A percentile compares a stretch with the other conserved stretches of the same genome.
phyloP scores from a whole-genome alignment of 2,888 invertebrate genomes.

The Chalcis sispes region DNA sequence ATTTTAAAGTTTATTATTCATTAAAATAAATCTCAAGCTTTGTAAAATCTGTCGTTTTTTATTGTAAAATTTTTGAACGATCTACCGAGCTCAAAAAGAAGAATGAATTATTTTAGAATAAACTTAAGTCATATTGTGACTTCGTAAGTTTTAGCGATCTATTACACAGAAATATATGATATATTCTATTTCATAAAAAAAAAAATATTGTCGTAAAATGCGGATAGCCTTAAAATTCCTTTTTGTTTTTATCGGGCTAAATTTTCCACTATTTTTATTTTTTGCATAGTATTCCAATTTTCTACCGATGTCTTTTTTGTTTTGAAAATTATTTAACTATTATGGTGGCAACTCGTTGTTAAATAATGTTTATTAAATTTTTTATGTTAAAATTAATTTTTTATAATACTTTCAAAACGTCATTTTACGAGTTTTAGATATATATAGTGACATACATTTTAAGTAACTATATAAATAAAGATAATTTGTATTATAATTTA shows the following conservation, averaged over 20 bases:
- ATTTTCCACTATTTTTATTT: neutral
- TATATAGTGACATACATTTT: constrained; percentile 44
- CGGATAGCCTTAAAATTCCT: neutral
- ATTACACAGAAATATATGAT: constrained; percentile 5
- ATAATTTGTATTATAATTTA: constrained; percentile 50
- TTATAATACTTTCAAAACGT: constrained; percentile 39
- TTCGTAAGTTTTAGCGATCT: constrained; percentile 13
- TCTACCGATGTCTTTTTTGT: constrained; percentile 22
- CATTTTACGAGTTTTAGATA: constrained; percentile 50
- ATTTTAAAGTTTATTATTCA: constrained; percentile 73
- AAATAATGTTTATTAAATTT: constrained; percentile 25
- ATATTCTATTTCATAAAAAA: constrained; percentile 2
- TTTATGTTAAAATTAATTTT: constrained; percentile 42
- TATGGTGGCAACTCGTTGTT: constrained; percentile 31
- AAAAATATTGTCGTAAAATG: constrained; percentile 2
- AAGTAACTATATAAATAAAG: constrained; percentile 46
- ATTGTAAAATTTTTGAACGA: constrained; percentile 35
- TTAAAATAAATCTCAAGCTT: constrained; percentile 74
- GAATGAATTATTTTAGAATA: constrained; percentile 7
- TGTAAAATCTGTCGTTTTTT: constrained; percentile 64
- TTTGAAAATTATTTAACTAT: constrained; percentile 38
- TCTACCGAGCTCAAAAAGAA: constrained; percentile 16
- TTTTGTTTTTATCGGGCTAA: constrained; percentile 25
- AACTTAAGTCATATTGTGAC: constrained; percentile 22
- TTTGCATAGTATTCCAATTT: neutral